Evolutionary conservation across 2,888 invertebrate genomes (phyloP), one percentile per base, ranked within the genome.

Genomic region (Stratiomys singularior): DNA sequence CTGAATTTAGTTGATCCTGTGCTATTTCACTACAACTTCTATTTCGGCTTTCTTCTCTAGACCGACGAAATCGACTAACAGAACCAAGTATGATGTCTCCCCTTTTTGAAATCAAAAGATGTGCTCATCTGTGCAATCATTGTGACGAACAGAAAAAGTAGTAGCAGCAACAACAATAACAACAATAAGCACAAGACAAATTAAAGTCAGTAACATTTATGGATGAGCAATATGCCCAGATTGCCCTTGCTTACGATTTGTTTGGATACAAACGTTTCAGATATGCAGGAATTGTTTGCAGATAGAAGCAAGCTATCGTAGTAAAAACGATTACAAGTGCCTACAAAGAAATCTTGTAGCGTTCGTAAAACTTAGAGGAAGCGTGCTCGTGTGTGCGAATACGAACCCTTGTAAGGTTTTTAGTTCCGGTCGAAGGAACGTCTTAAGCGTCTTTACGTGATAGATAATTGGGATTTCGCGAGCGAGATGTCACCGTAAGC

Each of bases 71-170:
- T 23, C 44, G 7, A 69, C 69, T 69, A 69, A 69, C 46, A 47
- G 4, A 7, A 15, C 25, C 1, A 46, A 69, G 13, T 28, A 46
- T 5, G 18, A 21, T 69, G 69, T 69, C 69, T 47, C 69, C 69
- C 69, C 69, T 69, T 69, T 66, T 69, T 69, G 25, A 69, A 47
- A 69, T 3, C 4, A 23, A 11, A 37, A 37, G 30, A 15, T 18
- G 47, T 60, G 72, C 77, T 72, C 77, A 78, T 74, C 78, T 78
- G 78, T 44, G 71, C 74, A 77, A 46, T 28, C 37, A 78, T 37
- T 72, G 78, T 76, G 56, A 77, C 78, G 77, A 64, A 64, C 23
- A 18, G 23, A 21, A 74, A 74, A 74, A 58, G 30, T n/a, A n/a
- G n/a, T n/a, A 56, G 18, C 4, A 56, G 56, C 27, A 72, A n/a